Evolutionary conservation across 2,888 invertebrate genomes (phyloP).

Genomic region (Apamea crenata): DNA sequence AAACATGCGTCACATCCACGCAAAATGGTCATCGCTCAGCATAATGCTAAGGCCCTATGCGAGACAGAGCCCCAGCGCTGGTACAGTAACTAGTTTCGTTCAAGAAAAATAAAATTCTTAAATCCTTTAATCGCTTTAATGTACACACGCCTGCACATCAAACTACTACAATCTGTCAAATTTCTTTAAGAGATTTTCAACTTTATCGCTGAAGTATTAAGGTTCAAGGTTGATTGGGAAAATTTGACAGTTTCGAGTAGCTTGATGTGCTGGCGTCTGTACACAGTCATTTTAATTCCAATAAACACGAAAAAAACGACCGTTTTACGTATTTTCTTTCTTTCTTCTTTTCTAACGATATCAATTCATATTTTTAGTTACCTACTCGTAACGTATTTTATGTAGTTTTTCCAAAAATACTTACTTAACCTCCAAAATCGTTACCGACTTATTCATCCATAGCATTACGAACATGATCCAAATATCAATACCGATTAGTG

Average conservation of each 20-base stretch:
- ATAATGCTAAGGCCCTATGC: background rate
- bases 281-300: background rate
- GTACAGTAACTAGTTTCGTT: background rate
- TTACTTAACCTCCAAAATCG: conserved; percentile 39
- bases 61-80: background rate
- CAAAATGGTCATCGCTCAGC: background rate
- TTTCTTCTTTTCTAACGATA: background rate
- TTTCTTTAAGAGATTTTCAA: too few species aligned
- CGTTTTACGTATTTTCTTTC: background rate
- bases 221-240: too few species aligned
- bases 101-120: background rate
- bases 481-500: conserved; percentile 68
- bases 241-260: too few species aligned
- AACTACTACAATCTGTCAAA: too few species aligned
- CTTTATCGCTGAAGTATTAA: too few species aligned
- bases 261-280: too few species aligned
- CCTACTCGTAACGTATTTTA: background rate
- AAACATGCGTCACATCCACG: background rate
- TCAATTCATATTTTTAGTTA: background rate
- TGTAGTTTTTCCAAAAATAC: background rate
- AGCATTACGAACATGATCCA: conserved; percentile 63
- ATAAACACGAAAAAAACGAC: too few species aligned
- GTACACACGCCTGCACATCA: too few species aligned
- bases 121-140: background rate
- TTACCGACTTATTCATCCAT: conserved; percentile 64